Evolutionary conservation across 2,888 invertebrate species (phyloP).

Genomic region (Drosophila formosana): DNA sequence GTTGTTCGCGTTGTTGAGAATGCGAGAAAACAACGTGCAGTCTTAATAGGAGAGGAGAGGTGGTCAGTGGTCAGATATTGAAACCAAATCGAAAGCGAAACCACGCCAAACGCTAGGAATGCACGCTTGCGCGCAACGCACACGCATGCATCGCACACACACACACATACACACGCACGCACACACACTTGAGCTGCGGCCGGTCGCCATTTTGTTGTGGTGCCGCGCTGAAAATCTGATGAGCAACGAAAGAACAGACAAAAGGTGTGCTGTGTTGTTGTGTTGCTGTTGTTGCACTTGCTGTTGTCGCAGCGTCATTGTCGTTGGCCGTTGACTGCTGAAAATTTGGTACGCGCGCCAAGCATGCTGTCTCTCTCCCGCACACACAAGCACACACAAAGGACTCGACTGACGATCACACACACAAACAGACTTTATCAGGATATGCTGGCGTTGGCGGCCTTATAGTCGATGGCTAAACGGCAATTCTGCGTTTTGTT

Average conservation of each 20-base stretch:
- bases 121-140: slow-evolving; percentile 14
- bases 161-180: slow-evolving; percentile 19
- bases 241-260: neutral
- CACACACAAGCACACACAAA: neutral
- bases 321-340: slow-evolving; percentile 5
- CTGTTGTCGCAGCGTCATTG: slow-evolving; percentile 22
- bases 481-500: slow-evolving; percentile 22
- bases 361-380: slow-evolving; percentile 8
- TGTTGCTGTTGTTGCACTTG: slow-evolving; percentile 84
- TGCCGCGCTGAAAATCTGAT: slow-evolving; percentile 7
- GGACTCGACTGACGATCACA: neutral
- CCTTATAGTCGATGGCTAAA: slow-evolving; percentile 4
- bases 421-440: slow-evolving; percentile 2
- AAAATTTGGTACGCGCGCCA: slow-evolving; percentile 43
- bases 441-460: slow-evolving; percentile 28
- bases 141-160: slow-evolving; percentile 32
- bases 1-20: slow-evolving; percentile 12
- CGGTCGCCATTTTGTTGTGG: neutral
- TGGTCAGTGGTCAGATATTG: slow-evolving; percentile 10
- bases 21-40: slow-evolving; percentile 11
- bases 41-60: neutral
- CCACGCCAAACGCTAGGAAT: slow-evolving; percentile 10
- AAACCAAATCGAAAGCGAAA: slow-evolving; percentile 18
- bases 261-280: slow-evolving; percentile 46
- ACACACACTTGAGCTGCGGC: neutral